Evolutionary conservation across 2,797 vertebrate genomes (phyloP), one percentile per base, ranked within the genome.

Genomic region (Nannoperca australis): DNA sequence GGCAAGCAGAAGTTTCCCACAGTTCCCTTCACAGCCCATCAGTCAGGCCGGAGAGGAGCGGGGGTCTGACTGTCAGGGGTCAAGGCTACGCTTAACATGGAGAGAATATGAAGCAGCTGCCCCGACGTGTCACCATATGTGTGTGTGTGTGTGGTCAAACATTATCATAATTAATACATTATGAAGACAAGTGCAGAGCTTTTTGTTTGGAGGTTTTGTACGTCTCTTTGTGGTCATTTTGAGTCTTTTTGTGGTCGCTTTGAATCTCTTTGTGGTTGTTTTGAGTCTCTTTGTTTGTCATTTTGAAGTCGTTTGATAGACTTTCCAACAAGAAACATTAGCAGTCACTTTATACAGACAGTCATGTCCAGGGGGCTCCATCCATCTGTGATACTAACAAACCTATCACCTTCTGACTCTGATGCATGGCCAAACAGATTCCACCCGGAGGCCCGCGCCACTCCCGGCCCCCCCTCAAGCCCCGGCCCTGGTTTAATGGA

Each of bases 61-160:
- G 82, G 85, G 85, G 79, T 76, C 59, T 55, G 85, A 83, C 79
- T 76, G 80, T 88, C 85, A 89, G 82, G 91, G 91, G 91, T 92
- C 92, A 92, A 78, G 1, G 83, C 85, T 70, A 74, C 79, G 51
- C 73, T 22, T 78, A 87, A 79, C 90, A 92, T 22, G 82, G 69
- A 47, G 78, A 80, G 88, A 94, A 94, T 88, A 88, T 73, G 86
- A 92, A 92, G 92, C 92, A 94, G 93, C 90, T 91, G 90, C 82
- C 78, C 45, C 70, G 80, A 79, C 50, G 50, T 63, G 85, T 82
- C 81, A 53, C 72, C 50, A 18, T 67, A 14, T 76, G 74, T 76
- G 62, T 64, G 49, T 72, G 60, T 65, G 69, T 77, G 58, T 40
- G 76, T 32, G 69, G 63, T 84, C 78, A 82, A 74, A 79, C 44